Evolutionary conservation across 2,113 vertebrate species (phyloP), one percentile per base, ranked within the genome.

Genomic region (Gavia stellata): DNA sequence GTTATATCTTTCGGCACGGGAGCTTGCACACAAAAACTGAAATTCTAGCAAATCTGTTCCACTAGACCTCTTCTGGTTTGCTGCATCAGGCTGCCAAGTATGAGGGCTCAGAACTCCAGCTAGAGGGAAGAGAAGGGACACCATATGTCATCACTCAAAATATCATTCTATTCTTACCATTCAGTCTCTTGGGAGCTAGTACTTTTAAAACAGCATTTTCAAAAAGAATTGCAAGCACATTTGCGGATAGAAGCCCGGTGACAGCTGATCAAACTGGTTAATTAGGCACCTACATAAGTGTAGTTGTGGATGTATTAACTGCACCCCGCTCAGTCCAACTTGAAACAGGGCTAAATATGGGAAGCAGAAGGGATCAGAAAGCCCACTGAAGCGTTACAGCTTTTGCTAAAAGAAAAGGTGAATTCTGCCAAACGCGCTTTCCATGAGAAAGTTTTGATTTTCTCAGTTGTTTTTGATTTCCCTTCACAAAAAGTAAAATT

Each of bases 321-420:
- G 42, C 59, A 81, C 28, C 56, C 75, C 47, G 52, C 55, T 84
- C 82, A 81, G 44, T 68, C 44, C 52, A 65, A 78, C 53, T 94
- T 84, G 56, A 95, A 92, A 89, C 36, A 84, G 19, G 25, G 56
- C 86, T 96, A 94, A 96, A 92, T 83, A 92, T 67, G 65, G 92
- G 88, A 92, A 96, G 75, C 61, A 88, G 52, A 93, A 86, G 0
- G 0, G 61, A 79, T 94, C 80, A 92, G 82, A 91, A 96, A 91
- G 44, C 53, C 59, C 77, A 79, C 0, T 49, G 80, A 94, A 91
- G 73, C 5, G 0, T 74, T 83, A 70, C 34, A 0, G 0, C 70
- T 95, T 74, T 81, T 61, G 72, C 33, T 52, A 19, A 72, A 74
- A 80, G 72, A 95, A 96, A 93, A 85, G 3, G 24, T 67, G n/a